Conservation (phyloP, 2,797 vertebrate species). For the Vespertilio murinus region DNA sequence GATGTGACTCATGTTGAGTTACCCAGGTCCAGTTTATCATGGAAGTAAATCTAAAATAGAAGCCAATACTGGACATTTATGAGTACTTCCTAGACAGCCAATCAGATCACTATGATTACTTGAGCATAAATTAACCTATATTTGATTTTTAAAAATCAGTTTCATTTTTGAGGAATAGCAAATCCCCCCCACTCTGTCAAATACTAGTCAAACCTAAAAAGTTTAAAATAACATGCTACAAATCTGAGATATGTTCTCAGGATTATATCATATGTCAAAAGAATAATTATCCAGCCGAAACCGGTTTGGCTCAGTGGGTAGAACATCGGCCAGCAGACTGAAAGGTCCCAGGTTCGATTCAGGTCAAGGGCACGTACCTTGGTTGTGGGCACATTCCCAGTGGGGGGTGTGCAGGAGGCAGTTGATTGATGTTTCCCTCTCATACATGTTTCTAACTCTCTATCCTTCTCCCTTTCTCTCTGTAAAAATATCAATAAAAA, state of each 20-base stretch:
- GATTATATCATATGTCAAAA: not conserved
- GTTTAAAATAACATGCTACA: not conserved
- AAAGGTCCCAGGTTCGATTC: no score
- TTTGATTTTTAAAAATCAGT: not conserved
- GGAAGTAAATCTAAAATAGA: not conserved
- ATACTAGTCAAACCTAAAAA: not conserved
- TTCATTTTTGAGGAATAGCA: not conserved
- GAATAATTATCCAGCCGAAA: not conserved
- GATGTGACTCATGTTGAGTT: not conserved
- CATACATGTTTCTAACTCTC: no score
- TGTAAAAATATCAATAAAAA: no score
- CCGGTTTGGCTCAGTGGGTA: no score
- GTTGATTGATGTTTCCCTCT: no score
- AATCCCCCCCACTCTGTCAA: not conserved
- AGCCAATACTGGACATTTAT: not conserved
- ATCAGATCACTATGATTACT: not conserved
- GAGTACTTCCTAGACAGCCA: not conserved
- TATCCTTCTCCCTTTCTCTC: no score
- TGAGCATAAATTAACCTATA: not conserved
- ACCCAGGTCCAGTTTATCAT: not conserved
- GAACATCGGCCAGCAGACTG: no score
- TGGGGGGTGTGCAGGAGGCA: no score
- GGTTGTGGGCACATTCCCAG: no score
- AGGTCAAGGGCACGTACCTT: no score
- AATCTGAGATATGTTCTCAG: not conserved